Conservation (phyloP, 1,140 invertebrate species). For the Hermatobates lingyangjiaoensis region DNA sequence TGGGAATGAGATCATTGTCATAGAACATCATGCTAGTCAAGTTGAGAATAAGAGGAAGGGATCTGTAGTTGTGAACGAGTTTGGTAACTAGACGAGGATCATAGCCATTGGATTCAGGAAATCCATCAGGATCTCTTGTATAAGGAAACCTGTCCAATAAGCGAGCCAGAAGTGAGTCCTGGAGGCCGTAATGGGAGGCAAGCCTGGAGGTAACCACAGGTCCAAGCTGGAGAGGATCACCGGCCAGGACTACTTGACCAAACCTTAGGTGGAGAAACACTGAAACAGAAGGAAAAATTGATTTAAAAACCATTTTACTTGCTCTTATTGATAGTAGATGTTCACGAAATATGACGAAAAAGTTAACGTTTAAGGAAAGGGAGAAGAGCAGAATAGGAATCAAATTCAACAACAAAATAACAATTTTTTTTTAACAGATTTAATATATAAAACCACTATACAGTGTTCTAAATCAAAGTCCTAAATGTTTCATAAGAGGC, state of each 20-base stretch:
- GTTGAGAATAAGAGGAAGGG: conserved; percentile 51
- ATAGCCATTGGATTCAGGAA: conserved; percentile 32
- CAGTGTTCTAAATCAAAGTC: too few species aligned
- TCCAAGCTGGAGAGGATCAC: conserved; percentile 81
- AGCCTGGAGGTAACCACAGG: conserved; percentile 52
- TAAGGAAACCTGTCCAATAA: conserved; percentile 19
- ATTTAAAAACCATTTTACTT: too few species aligned
- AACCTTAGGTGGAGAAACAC: too few species aligned
- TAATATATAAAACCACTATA: too few species aligned
- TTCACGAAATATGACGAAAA: too few species aligned
- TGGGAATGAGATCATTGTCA: conserved; percentile 42
- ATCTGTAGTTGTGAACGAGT: conserved; percentile 56
- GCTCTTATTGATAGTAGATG: too few species aligned
- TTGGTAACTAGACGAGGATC: conserved; percentile 50
- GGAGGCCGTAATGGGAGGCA: conserved; percentile 40
- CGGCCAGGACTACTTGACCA: conserved; percentile 73
- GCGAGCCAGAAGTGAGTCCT: conserved; percentile 21
- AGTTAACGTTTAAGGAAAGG: too few species aligned
- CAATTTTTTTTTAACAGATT: too few species aligned
- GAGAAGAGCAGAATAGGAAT: too few species aligned
- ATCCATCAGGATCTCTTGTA: conserved; percentile 20
- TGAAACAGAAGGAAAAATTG: too few species aligned
- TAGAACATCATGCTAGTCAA: conserved; percentile 71
- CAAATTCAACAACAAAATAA: too few species aligned
- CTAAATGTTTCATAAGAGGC: too few species aligned